These are phyloP conservation scores for Paracentrotus lividus DNA, from an alignment of 53 echinoderm and acorn worm species.

Conservation along the genomic window DNA sequence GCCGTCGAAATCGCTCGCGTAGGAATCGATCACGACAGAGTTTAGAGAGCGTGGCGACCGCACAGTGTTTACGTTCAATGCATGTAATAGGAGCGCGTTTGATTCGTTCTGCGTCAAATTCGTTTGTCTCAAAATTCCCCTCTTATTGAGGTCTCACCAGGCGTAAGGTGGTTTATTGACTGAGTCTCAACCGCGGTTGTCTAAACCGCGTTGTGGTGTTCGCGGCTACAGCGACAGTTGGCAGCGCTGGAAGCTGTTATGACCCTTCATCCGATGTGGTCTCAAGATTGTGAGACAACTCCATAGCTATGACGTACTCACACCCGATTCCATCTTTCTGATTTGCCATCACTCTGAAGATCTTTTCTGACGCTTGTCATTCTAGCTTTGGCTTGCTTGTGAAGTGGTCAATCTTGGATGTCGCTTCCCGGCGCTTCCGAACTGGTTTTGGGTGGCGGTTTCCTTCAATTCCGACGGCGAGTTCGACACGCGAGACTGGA, in stretches of 20 bases:
- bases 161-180: conserved; percentile 71
- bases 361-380: conserved; percentile 76
- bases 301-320: conserved; percentile 88
- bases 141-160: conserved; percentile 77
- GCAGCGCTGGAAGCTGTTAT: conserved; percentile 68
- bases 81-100: conserved; percentile 77
- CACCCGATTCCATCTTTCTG: conserved; percentile 73
- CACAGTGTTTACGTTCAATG: conserved; percentile 72
- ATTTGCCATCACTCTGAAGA: conserved; percentile 20
- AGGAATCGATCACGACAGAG: conserved; percentile 86
- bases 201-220: conserved; percentile 14
- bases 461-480: conserved; percentile 79
- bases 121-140: conserved; percentile 79
- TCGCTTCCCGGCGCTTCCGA: conserved; percentile 30
- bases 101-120: conserved; percentile 74
- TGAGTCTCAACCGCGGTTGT: conserved; percentile 71
- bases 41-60: conserved; percentile 86
- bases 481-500: conserved; percentile 72
- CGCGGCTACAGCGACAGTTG: conserved; percentile 58
- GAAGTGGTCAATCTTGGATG: conserved; percentile 81
- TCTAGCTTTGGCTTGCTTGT: conserved; percentile 80
- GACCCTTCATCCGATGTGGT: conserved; percentile 77
- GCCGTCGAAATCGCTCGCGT: conserved; percentile 77
- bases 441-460: conserved; percentile 82
- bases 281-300: conserved; percentile 85